Base-by-base conservation (phyloP, 37 sponge, comb jelly and placozoan genomes). In the Diacarnus erythraeanus region DNA sequence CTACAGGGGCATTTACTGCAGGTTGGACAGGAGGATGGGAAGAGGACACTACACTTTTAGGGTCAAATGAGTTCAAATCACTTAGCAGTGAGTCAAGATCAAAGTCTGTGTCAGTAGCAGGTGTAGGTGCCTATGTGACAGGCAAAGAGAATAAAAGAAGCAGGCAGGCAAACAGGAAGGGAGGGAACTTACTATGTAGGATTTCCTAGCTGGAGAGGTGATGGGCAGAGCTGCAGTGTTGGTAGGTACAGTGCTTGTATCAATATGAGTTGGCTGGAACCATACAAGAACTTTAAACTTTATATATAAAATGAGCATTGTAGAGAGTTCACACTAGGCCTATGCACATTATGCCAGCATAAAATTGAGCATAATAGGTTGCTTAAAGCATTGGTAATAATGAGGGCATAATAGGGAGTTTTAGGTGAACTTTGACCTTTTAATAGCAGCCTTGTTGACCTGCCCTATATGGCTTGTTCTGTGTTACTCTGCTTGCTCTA, bases 61-160 rank as follows among this genome's bases (percentile, higher is more conserved):
- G 93, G 60, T 93, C 75, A 79, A 93, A 93, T 21, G 77, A 72
- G 26, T 57, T 82, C 60, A 93, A 76, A 42, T 93, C 93, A 66
- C 59, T 39, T 54, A 93, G 80, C 27, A 93, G 78, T 2, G 82
- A 78, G 67, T 93, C 93, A 12, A 93, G 86, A 60, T 93, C 93
- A 77, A 88, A 70, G 68, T 85, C 83, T 35, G 30, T 0, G 23
- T 79, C 80, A 1, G 72, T 71, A 6, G 82, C 44, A 9, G 81
- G 73, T 30, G 29, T 8, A 30, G 35, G 34, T 47, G 51, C 66
- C 29, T 30, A 1, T 65, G 9, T 18, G 33, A 65, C 9, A 3
- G 17, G 30, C 40, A 3, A 36, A 35, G 37, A 68, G 34, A 37
- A 27, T 8, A 34, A 6, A 35, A 37, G 69, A 9, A n/a, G 8